A percentile compares a stretch with the other conserved stretches of the same genome.
These are phyloP conservation scores for Capromys pilorides DNA, from an alignment of 2,797 vertebrate genomes.

Conservation along the genomic window DNA sequence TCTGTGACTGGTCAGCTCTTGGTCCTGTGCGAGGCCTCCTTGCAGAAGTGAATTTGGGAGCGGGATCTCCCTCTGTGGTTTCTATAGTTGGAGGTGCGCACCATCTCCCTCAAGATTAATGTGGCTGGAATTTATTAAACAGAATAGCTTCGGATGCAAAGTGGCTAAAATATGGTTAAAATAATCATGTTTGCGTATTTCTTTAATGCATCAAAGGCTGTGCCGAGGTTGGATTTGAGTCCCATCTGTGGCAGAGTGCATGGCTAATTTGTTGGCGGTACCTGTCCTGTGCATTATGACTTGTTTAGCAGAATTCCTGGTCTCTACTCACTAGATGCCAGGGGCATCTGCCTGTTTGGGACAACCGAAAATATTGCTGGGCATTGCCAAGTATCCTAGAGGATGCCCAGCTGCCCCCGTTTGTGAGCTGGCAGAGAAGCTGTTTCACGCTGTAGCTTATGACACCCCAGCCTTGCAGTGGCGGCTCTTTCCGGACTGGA, in stretches of 20 bases:
- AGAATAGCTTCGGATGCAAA: background rate
- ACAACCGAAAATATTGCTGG: background rate
- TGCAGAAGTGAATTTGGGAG: background rate
- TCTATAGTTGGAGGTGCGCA: background rate
- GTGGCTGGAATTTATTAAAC: background rate
- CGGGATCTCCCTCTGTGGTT: background rate
- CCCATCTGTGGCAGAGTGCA: background rate
- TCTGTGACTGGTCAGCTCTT: background rate
- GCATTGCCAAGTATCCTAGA: background rate
- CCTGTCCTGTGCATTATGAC: background rate
- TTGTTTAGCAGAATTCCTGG: background rate
- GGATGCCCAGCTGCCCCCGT: fast-evolving
- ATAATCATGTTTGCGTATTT: background rate
- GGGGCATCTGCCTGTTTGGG: background rate
- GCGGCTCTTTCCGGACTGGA: background rate
- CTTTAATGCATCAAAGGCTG: background rate
- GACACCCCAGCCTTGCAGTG: background rate
- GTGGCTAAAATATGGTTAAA: background rate
- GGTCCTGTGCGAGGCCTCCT: background rate
- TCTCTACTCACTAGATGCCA: background rate
- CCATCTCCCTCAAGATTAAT: background rate
- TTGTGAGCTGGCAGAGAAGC: background rate
- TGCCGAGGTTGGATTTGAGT: background rate
- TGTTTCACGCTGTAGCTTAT: background rate
- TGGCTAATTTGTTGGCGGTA: background rate